phyloP scores from a whole-genome alignment of 2,888 invertebrate species.

The Pilophorus perplexus region DNA sequence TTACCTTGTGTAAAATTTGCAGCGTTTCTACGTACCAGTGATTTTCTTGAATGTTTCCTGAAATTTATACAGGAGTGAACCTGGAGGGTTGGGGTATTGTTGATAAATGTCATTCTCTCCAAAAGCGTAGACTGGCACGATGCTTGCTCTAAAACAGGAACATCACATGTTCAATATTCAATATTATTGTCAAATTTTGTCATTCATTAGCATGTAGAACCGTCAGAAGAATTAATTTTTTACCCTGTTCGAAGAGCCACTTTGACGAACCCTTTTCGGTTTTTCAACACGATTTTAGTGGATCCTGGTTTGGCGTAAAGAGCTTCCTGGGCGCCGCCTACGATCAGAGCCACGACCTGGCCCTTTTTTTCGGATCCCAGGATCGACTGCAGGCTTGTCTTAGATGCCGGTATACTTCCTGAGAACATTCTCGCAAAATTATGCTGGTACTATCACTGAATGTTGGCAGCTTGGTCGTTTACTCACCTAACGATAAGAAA shows the following conservation, averaged over 20 bases:
- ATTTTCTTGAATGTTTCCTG: slow-evolving; percentile 67
- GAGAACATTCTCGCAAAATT: too few relatives aligned
- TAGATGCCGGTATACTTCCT: slow-evolving; percentile 61
- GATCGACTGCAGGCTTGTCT: slow-evolving; percentile 64
- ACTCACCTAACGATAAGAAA: slow-evolving; percentile 51
- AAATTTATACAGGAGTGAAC: slow-evolving; percentile 63
- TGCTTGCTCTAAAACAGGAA: slow-evolving; percentile 69
- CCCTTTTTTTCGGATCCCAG: slow-evolving; percentile 58
- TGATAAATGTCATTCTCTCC: slow-evolving; percentile 85
- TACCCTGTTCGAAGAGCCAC: slow-evolving; percentile 73
- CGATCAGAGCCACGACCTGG: slow-evolving; percentile 68
- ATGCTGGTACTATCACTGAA: too few relatives aligned
- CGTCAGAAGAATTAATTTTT: too few relatives aligned
- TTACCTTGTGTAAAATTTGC: too few relatives aligned
- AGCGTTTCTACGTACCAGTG: too few relatives aligned
- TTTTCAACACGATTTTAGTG: slow-evolving; percentile 68
- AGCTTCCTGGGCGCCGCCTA: slow-evolving; percentile 88
- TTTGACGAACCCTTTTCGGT: slow-evolving; percentile 74
- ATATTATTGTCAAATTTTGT: too few relatives aligned
- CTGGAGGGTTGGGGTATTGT: slow-evolving; percentile 69
- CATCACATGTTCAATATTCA: too few relatives aligned
- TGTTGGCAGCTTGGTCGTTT: too few relatives aligned
- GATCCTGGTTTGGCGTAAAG: slow-evolving; percentile 75
- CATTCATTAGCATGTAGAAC: too few relatives aligned
- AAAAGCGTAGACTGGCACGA: slow-evolving; percentile 88